Evolutionary conservation across 2,113 vertebrate species (phyloP).

Genomic region (Gobio gobio): DNA sequence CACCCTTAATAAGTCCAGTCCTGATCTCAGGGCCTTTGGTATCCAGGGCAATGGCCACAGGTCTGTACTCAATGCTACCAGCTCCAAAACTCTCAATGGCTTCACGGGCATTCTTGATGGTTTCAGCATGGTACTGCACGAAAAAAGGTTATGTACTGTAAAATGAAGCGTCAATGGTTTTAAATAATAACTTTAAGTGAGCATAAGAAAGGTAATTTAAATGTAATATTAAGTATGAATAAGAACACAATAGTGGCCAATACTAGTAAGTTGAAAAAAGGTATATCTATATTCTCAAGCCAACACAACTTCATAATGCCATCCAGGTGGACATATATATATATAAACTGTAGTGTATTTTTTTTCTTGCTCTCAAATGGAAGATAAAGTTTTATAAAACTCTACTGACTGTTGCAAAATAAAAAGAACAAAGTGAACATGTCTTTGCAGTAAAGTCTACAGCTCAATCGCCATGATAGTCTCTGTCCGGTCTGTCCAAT

Average conservation of each 20-base stretch:
- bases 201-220: background rate
- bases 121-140: conserved; percentile 89
- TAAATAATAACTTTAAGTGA: background rate
- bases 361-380: background rate
- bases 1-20: conserved; percentile 97
- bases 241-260: background rate
- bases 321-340: no score
- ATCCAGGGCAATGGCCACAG: conserved; percentile 93
- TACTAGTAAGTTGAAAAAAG: background rate
- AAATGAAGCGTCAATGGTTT: background rate
- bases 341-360: no score
- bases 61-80: conserved; percentile 88
- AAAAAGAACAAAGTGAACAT: background rate
- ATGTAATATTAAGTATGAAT: background rate
- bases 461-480: background rate
- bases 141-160: background rate
- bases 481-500: background rate
- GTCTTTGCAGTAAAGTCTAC: conserved; percentile 9
- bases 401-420: background rate
- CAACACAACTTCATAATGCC: no score
- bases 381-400: background rate
- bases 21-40: conserved; percentile 98
- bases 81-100: conserved; percentile 91
- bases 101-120: conserved; percentile 92
- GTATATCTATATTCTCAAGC: no score